Percentiles rank a stretch among this genome's conserved stretches.
Evolutionary conservation across 1,140 invertebrate species (phyloP).

Genomic region (Leptinotarsa undecemlineata): DNA sequence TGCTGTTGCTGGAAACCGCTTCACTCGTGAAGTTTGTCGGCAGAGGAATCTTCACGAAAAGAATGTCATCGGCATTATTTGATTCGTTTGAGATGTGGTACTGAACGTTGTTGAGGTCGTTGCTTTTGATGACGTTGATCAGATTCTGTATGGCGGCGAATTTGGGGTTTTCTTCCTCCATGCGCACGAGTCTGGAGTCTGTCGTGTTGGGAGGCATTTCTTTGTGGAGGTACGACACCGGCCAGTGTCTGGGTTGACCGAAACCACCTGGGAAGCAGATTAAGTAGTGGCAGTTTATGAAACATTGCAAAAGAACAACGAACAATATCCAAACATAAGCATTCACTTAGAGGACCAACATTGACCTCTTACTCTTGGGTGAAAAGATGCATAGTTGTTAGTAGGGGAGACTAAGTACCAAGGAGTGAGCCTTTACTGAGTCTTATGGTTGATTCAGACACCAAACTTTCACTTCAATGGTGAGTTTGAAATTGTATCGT

Average conservation of each 20-base stretch:
- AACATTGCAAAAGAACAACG: too few relatives aligned
- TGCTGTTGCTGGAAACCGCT: constrained; percentile 24
- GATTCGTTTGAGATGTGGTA: constrained; percentile 49
- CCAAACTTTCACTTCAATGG: too few relatives aligned
- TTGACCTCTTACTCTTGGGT: too few relatives aligned
- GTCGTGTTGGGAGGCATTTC: constrained; percentile 61
- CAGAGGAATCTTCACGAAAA: constrained; percentile 51
- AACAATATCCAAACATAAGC: too few relatives aligned
- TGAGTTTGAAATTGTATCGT: too few relatives aligned
- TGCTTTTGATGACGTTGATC: constrained; percentile 50
- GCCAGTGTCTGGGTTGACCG: constrained; percentile 64
- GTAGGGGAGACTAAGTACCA: too few relatives aligned
- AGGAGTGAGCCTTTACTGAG: too few relatives aligned
- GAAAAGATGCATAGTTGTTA: too few relatives aligned
- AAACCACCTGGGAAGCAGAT: constrained; percentile 52
- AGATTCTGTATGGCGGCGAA: constrained; percentile 50
- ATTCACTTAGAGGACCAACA: too few relatives aligned
- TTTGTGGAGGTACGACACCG: constrained; percentile 68
- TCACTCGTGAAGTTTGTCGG: constrained; percentile 45
- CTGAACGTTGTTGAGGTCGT: constrained; percentile 48
- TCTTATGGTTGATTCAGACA: too few relatives aligned
- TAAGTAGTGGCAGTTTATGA: too few relatives aligned
- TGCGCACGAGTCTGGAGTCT: constrained; percentile 32
- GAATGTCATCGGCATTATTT: constrained; percentile 45
- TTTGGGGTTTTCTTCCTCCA: constrained; percentile 39